Base-by-base conservation (phyloP, 2,888 invertebrate genomes). In the Drosophila tanythrix region DNA sequence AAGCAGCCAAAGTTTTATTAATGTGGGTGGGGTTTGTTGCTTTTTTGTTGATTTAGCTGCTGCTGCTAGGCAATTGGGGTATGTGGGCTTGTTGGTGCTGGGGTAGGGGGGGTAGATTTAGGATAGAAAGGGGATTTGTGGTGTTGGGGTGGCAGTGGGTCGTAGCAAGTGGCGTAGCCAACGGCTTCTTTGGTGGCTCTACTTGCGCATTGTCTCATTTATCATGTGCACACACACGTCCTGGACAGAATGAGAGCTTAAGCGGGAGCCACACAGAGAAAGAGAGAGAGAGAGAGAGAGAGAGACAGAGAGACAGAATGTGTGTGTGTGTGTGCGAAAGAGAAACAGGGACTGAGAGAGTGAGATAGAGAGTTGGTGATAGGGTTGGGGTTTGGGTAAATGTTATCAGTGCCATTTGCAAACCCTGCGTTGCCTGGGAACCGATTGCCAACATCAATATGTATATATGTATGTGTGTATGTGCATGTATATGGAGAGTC, bases 1-100 rank as follows among this genome's bases (percentile, higher is more conserved):
- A 77, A 72, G 82, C 85, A 88, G 88, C 80, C 88, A 85, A 85
- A 85, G 88, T 88, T 85, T 88, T 85, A 85, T 85, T 85, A 85
- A 85, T 85, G 88, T 82, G 77, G 85, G 83, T 76, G 83, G 52
- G 48, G 73, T 51, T 65, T 68, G 64, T 79, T 78, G 79, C 67
- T 81, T 74, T 80, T 80, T 69, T 81, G 88, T 84, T 87, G 87
- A 82, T 87, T 83, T 83, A 81, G 76, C 82, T 74, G 80, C 46
- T 46, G 46, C 46, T 46, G 46, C 69, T 69, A 76, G 35, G 53
- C 53, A 73, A 68, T 65, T 48, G 53, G 31, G 43, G 36, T 4
- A 27, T 65, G 55, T 53, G 29, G 48, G 36, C 1, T n/a, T 15
- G 48, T 11, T 2, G 3, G 10, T 13, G 46, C 7, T n/a, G 35